These are phyloP conservation scores for Sclerodermus sp. DNA, from an alignment of 2,888 invertebrate genomes.

Conservation along the genomic window DNA sequence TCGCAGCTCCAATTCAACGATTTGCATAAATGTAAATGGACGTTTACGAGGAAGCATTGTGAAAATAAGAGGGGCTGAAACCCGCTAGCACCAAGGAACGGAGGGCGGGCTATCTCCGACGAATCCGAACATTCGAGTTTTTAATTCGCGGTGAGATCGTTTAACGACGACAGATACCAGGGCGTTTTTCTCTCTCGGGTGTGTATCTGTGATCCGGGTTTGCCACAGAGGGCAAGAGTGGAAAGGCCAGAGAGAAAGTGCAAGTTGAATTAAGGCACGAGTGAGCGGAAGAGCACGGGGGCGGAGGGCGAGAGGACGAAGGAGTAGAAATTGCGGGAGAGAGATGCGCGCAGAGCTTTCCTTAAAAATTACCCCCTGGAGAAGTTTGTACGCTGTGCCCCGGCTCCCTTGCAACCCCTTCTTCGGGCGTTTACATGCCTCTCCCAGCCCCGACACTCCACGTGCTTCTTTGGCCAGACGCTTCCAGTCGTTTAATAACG, in stretches of 20 bases:
- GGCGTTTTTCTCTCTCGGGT: constrained; percentile 23
- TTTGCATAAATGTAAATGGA: too few species aligned
- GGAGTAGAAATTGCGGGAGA: too few species aligned
- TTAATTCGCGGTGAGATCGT: constrained; percentile 28
- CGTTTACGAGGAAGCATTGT: too few species aligned
- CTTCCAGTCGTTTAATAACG: constrained; percentile 30
- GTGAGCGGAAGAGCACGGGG: constrained; percentile 3
- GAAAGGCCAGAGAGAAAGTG: constrained; percentile 3
- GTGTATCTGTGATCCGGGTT: constrained; percentile 25
- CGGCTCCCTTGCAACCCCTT: background rate
- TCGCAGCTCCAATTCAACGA: too few species aligned
- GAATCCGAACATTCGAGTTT: too few species aligned
- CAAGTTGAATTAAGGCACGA: background rate
- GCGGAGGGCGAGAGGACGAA: constrained; percentile 1
- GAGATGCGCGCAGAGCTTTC: too few species aligned
- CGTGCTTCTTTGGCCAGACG: constrained; percentile 1
- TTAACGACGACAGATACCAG: constrained; percentile 19
- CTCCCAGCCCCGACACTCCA: background rate
- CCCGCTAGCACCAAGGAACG: too few species aligned
- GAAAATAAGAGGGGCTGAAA: too few species aligned
- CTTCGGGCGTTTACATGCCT: background rate
- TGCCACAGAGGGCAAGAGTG: constrained; percentile 9
- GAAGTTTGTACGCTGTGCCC: too few species aligned
- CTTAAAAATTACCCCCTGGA: constrained; percentile 25
- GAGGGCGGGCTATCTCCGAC: too few species aligned